Conservation (phyloP, 2,113 vertebrate genomes). For the Parus major region DNA sequence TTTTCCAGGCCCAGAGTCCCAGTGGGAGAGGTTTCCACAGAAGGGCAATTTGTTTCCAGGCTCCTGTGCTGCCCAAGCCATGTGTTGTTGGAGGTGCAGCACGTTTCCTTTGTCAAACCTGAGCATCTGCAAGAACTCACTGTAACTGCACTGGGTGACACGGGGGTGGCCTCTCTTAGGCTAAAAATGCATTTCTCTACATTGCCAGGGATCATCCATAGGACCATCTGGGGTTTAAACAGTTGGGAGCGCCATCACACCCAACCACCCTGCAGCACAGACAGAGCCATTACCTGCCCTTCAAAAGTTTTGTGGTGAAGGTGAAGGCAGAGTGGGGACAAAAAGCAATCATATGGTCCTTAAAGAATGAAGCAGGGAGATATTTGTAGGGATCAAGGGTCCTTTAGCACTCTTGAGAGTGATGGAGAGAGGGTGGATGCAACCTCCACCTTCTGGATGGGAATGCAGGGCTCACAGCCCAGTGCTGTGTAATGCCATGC, state of each 20-base stretch:
- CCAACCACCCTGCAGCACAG: accelerated
- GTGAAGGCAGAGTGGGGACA: background rate
- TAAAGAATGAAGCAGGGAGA: background rate
- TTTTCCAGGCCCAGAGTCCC: background rate
- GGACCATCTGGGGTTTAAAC: background rate
- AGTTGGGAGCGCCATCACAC: too few species aligned
- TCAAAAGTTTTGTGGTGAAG: background rate
- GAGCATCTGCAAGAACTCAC: background rate
- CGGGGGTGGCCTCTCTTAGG: accelerated
- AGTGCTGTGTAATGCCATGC: accelerated
- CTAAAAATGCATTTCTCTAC: background rate
- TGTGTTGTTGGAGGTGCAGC: background rate
- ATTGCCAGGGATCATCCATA: background rate
- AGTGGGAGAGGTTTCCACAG: background rate
- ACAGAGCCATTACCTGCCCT: background rate
- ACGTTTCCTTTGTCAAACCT: background rate
- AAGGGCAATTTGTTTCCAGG: background rate
- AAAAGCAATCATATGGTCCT: background rate
- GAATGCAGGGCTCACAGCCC: background rate
- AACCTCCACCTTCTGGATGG: background rate
- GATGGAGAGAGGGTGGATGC: background rate
- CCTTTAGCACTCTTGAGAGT: background rate
- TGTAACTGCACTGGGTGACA: background rate
- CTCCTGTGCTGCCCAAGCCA: background rate
- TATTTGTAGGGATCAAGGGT: background rate